phyloP scores from a whole-genome alignment of 1,140 invertebrate species.

The Conopomorpha cramerella region DNA sequence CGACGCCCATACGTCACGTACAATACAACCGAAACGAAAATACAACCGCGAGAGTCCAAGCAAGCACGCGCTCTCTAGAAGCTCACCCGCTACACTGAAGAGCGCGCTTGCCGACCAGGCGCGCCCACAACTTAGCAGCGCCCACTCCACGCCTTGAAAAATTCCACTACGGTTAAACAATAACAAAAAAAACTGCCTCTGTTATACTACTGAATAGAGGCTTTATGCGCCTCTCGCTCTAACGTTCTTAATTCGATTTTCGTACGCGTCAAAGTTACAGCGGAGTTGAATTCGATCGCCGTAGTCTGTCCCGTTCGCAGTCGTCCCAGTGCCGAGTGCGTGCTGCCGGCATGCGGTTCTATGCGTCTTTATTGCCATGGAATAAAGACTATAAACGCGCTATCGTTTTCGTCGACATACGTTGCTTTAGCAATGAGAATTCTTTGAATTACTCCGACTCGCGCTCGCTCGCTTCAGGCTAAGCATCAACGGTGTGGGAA shows the following conservation, averaged over 20 bases:
- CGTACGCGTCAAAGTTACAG: constrained; percentile 55
- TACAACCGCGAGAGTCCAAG: constrained; percentile 20
- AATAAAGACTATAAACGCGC: too few relatives aligned
- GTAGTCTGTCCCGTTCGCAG: constrained; percentile 45
- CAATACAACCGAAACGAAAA: constrained; percentile 5
- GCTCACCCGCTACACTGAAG: constrained; percentile 58
- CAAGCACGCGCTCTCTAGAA: constrained; percentile 47
- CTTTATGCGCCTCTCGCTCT: constrained; percentile 50
- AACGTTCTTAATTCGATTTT: constrained; percentile 57
- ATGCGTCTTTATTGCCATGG: too few relatives aligned
- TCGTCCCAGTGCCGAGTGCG: too few relatives aligned
- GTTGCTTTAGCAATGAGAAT: constrained; percentile 11
- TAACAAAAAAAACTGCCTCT: constrained; percentile 53
- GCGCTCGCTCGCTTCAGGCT: constrained; percentile 52
- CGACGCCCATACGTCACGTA: constrained; percentile 31
- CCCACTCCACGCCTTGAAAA: constrained; percentile 56
- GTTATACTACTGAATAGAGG: constrained; percentile 30
- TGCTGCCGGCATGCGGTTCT: too few relatives aligned
- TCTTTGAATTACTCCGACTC: constrained; percentile 53
- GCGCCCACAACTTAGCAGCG: constrained; percentile 54
- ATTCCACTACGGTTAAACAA: constrained; percentile 49
- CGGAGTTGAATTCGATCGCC: constrained; percentile 43
- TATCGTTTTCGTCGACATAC: too few relatives aligned
- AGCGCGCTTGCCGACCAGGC: constrained; percentile 48
- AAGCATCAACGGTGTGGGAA: constrained; percentile 54